These are phyloP conservation scores for Pectinophora gossypiella DNA, from an alignment of 1,140 invertebrate genomes.

Conservation along the genomic window DNA sequence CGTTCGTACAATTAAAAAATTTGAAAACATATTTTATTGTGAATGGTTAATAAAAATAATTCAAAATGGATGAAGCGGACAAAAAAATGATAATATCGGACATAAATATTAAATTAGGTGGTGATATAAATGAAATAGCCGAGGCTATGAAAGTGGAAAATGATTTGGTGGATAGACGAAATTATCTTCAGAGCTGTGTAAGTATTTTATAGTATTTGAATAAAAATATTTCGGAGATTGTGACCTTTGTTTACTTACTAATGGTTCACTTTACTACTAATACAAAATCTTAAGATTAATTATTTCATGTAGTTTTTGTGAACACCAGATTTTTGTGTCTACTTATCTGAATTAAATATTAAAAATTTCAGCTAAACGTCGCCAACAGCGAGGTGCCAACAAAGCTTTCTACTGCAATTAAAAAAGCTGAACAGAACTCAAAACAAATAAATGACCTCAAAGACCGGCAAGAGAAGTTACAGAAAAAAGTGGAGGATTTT, in stretches of 20 bases:
- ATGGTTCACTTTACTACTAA: not conserved
- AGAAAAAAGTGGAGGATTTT: slow-evolving; percentile 49
- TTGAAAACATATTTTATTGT: too few species aligned
- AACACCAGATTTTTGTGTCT: too few species aligned
- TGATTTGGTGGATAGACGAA: slow-evolving; percentile 34
- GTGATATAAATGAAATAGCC: slow-evolving; percentile 46
- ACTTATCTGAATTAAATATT: too few species aligned
- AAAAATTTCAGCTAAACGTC: slow-evolving; percentile 50
- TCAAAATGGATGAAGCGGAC: slow-evolving; percentile 36
- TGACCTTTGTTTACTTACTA: too few species aligned
- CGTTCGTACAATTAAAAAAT: too few species aligned
- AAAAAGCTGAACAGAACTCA: slow-evolving; percentile 57
- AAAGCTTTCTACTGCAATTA: slow-evolving; percentile 54
- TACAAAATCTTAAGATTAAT: not conserved
- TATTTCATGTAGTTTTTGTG: not conserved
- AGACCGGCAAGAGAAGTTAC: slow-evolving; percentile 40
- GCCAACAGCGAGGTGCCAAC: slow-evolving; percentile 60
- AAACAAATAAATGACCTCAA: slow-evolving; percentile 53
- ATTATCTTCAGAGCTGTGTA: slow-evolving; percentile 44
- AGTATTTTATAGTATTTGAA: too few species aligned
- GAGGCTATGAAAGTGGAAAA: slow-evolving; percentile 38
- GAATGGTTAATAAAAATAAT: too few species aligned
- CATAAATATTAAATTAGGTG: slow-evolving; percentile 49
- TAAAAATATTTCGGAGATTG: too few species aligned
- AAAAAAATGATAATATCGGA: slow-evolving; percentile 46